A percentile compares a stretch with the other conserved stretches of the same genome.
Conservation (phyloP, 2,113 vertebrate species). For the Bos indicus region DNA sequence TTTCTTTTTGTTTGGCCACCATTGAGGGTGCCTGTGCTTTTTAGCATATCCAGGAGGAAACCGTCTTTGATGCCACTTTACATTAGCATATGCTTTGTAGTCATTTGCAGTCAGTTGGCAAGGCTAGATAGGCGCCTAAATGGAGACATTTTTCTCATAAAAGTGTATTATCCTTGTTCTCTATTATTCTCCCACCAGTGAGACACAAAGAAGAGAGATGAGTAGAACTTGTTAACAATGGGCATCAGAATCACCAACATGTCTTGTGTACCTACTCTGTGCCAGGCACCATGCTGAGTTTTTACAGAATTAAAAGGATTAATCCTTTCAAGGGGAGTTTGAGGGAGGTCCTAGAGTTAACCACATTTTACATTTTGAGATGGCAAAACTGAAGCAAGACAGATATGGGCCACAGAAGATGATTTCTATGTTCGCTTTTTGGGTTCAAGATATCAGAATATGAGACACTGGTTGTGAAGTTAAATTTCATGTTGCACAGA, state of each 20-base stretch:
- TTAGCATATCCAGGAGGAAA: slow-evolving; percentile 68
- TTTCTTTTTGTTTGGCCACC: slow-evolving; percentile 10
- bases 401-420: background rate
- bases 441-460: background rate
- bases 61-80: slow-evolving; percentile 37
- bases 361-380: background rate
- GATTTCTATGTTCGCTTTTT: background rate
- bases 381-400: background rate
- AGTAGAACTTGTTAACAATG: background rate
- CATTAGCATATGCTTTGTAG: slow-evolving; percentile 54
- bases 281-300: background rate
- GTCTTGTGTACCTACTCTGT: background rate
- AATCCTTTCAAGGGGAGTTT: background rate
- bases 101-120: slow-evolving; percentile 28
- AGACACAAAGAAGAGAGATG: background rate
- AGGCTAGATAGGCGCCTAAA: background rate
- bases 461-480: background rate
- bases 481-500: background rate
- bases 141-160: slow-evolving; percentile 25
- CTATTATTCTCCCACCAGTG: background rate
- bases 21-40: background rate
- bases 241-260: background rate
- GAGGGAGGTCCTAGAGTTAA: background rate
- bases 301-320: background rate
- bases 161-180: background rate